Evolutionary conservation across 2,113 vertebrate genomes (phyloP).

Genomic region (Vombatus ursinus): DNA sequence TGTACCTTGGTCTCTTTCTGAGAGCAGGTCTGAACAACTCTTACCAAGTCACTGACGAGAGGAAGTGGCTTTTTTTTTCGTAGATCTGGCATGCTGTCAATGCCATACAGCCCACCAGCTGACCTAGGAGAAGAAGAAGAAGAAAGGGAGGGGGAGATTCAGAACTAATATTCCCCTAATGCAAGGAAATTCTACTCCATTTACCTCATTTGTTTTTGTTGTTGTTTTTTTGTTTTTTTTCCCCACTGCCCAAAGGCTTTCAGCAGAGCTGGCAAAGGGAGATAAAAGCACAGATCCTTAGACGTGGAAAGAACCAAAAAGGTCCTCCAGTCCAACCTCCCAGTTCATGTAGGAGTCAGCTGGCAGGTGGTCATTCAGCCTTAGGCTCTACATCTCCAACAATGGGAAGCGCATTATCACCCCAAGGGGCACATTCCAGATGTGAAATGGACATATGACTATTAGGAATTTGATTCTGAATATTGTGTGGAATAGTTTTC

Average conservation of each 20-base stretch:
- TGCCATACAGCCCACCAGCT: conserved; percentile 95
- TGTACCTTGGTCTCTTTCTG: background rate
- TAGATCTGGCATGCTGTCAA: conserved; percentile 99
- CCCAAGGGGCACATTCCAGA: background rate
- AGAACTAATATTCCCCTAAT: background rate
- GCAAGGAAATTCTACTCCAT: background rate
- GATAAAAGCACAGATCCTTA: background rate
- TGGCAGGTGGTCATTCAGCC: background rate
- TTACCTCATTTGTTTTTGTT: background rate
- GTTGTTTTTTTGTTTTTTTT: background rate
- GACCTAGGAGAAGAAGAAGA: conserved; percentile 82
- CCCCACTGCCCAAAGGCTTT: background rate
- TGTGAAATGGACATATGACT: background rate
- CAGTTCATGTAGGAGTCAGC: background rate
- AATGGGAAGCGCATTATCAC: background rate
- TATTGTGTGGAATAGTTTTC: background rate
- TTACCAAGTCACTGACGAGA: conserved; percentile 98
- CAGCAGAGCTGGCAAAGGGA: background rate
- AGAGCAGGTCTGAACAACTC: conserved; percentile 72
- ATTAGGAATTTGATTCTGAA: background rate
- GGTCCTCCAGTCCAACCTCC: background rate
- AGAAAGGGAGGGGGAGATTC: background rate
- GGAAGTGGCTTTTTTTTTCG: conserved; percentile 96
- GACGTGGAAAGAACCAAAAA: background rate
- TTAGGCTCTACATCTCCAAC: background rate